Conservation (phyloP, 2,888 invertebrate genomes). For the Dusona sp. region DNA sequence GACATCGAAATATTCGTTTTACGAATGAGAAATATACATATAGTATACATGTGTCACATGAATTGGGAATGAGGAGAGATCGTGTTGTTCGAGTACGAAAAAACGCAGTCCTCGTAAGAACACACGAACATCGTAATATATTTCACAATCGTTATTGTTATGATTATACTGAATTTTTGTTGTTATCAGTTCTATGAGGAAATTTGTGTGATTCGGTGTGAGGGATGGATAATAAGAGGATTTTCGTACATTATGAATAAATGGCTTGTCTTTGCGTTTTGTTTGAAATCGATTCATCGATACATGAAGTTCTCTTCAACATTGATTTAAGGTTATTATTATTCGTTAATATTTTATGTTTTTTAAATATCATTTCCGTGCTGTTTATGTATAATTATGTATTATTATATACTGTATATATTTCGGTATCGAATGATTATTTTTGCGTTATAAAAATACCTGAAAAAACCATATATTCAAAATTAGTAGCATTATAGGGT, state of each 20-base stretch:
- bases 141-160: conserved; percentile 77
- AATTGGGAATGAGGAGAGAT: conserved; percentile 21
- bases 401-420: conserved; percentile 24
- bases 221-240: conserved; percentile 27
- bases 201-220: conserved; percentile 28
- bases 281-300: conserved; percentile 34
- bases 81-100: conserved; percentile 38
- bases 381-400: conserved; percentile 47
- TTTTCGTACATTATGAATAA: conserved; percentile 69
- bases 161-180: conserved; percentile 36
- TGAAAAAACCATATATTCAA: conserved; percentile 61
- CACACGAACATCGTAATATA: conserved; percentile 80
- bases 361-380: conserved; percentile 48
- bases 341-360: conserved; percentile 52
- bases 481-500: conserved; percentile 62
- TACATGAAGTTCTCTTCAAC: conserved; percentile 20
- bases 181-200: conserved; percentile 24
- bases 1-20: conserved; percentile 32
- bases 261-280: conserved; percentile 65
- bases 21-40: conserved; percentile 24
- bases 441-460: conserved; percentile 70
- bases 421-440: conserved; percentile 53
- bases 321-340: conserved; percentile 41
- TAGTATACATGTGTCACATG: conserved; percentile 30
- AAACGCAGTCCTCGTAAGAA: conserved; percentile 73